A percentile compares a stretch with the other conserved stretches of the same genome.
These are phyloP conservation scores for Chaetura pelagica DNA, from an alignment of 2,113 vertebrate genomes.

Conservation along the genomic window DNA sequence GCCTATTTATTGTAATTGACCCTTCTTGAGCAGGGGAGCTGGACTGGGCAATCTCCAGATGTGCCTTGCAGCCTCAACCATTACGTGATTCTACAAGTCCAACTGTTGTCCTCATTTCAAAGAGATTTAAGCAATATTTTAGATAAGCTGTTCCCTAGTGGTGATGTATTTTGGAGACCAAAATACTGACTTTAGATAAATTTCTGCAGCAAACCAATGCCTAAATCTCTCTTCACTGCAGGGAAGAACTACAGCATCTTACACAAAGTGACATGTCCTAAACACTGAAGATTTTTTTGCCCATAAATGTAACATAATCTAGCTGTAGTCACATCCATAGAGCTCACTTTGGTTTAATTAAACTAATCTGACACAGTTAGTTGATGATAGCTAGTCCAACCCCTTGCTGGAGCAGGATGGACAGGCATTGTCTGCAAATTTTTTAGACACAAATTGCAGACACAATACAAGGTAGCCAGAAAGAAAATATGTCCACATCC, in stretches of 20 bases:
- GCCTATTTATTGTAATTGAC: background rate
- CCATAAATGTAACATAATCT: background rate
- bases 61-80: background rate
- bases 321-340: background rate
- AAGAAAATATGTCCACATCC: background rate
- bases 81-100: background rate
- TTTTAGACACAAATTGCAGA: no score
- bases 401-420: background rate
- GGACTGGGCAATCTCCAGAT: background rate
- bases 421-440: background rate
- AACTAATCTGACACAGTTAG: background rate
- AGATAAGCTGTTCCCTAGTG: background rate
- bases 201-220: background rate
- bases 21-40: background rate
- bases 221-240: background rate
- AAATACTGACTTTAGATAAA: background rate
- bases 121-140: background rate
- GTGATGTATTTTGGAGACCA: background rate
- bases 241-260: background rate
- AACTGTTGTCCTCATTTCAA: background rate
- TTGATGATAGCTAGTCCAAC: background rate
- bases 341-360: background rate
- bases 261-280: background rate
- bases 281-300: background rate
- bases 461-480: background rate